Percentiles rank a stretch among this genome's conserved stretches.
These are phyloP conservation scores for Amblyopsis rosae DNA, from an alignment of 2,113 vertebrate species.

Conservation along the genomic window DNA sequence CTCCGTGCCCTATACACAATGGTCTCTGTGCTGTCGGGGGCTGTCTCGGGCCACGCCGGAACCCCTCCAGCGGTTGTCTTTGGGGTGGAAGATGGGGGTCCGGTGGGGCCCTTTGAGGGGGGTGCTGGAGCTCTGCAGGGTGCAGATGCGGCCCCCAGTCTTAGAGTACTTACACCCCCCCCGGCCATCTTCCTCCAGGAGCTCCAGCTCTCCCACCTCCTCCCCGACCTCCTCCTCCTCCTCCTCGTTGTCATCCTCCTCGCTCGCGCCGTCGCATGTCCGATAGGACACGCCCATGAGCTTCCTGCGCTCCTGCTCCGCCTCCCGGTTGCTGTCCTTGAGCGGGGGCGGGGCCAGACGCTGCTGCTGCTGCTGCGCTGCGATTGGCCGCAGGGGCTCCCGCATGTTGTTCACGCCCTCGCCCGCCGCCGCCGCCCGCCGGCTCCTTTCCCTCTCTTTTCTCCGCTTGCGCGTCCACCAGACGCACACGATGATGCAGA, in stretches of 20 bases:
- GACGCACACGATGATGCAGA: conserved; percentile 87
- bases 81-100: conserved; percentile 82
- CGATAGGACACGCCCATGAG: conserved; percentile 87
- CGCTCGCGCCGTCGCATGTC: conserved; percentile 77
- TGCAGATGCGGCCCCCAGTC: conserved; percentile 82
- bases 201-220: conserved; percentile 50
- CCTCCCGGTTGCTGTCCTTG: conserved; percentile 84
- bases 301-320: conserved; percentile 89
- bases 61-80: conserved; percentile 93
- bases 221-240: conserved; percentile 69
- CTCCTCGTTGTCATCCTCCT: conserved; percentile 80
- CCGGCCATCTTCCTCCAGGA: conserved; percentile 80
- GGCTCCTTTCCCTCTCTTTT: conserved; percentile 91
- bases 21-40: conserved; percentile 81
- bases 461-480: conserved; percentile 97
- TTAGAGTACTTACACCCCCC: conserved; percentile 83
- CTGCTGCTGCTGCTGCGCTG: conserved; percentile 77
- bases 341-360: conserved; percentile 52
- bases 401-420: conserved; percentile 90
- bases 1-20: conserved; percentile 62
- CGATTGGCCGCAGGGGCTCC: conserved; percentile 88
- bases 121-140: conserved; percentile 74
- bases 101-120: conserved; percentile 84
- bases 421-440: conserved; percentile 43
- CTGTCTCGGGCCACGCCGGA: conserved; percentile 71